phyloP scores from a whole-genome alignment of 2,797 vertebrate species.

The Crocodylus rhombifer region DNA sequence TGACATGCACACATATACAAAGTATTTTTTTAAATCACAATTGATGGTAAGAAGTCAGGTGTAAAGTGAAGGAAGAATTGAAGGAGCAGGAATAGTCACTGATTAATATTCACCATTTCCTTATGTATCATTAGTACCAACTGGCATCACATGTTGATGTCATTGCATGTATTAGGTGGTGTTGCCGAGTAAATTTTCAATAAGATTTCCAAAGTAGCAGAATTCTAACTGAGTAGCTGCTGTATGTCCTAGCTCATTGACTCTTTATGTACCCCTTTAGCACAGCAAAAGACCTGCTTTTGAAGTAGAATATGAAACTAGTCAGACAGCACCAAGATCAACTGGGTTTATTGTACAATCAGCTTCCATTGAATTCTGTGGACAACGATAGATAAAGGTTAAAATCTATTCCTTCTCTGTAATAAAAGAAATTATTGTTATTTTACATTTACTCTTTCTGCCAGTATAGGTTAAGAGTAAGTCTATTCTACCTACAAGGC shows the following conservation, averaged over 20 bases:
- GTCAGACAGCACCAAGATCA: not conserved
- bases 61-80: not conserved
- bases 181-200: not conserved
- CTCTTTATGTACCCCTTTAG: not conserved
- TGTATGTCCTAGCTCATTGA: not conserved
- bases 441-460: not conserved
- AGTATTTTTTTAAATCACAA: not conserved
- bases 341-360: fast-evolving
- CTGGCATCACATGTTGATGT: not conserved
- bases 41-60: not conserved
- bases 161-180: not conserved
- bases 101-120: not conserved
- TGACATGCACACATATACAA: not conserved
- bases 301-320: not conserved
- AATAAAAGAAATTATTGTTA: not conserved
- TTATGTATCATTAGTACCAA: not conserved
- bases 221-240: constrained; percentile 1
- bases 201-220: not conserved
- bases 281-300: not conserved
- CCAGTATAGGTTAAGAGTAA: fast-evolving
- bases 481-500: no score
- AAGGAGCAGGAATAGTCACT: not conserved
- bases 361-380: not conserved
- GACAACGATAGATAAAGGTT: not conserved
- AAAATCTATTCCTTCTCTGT: not conserved